Base-by-base conservation (phyloP, 37 sponge, comb jelly and placozoan genomes). In the Tethya wilhelma region DNA sequence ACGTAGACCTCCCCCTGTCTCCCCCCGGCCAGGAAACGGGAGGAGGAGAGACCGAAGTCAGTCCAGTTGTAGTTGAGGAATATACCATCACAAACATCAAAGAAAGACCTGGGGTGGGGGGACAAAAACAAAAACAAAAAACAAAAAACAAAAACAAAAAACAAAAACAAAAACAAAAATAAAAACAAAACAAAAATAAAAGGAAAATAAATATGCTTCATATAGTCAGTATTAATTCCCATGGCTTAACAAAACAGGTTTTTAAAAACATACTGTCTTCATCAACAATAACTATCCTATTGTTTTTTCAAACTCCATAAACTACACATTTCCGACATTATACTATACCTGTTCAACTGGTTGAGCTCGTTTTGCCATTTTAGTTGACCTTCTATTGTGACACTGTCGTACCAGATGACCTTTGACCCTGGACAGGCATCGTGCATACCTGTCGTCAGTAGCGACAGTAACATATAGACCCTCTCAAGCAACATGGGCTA, bases 361-460 rank as follows among this genome's bases (percentile, higher is more conserved):
- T 93, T 98, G 22, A 98, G 80, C 23, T 36, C 40, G 68, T 96
- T 96, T 79, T 98, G 99, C 99, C 99, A 98, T 37, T 81, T 79
- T n/a, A 98, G 90, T 41, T 93, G 45, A 30, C 99, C 99, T n/a
- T 74, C 59, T 25, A 25, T 29, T 7, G 90, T 96, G 22, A 98
- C 94, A 63, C 94, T 93, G 84, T 98, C 99, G 71, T 98, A 98
- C 99, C 99, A 98, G 28, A 98, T 86, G 43, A 98, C 90, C 78
- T 81, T 84, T 53, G 91, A 91, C 38, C 92, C 74, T 44, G 93
- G 90, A 11, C 73, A 82, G 19, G 63, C 43, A 28, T 40, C 25
- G 57, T 93, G 91, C 82, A 98, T 84, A 2, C 90, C 86, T 20
- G 83, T 74, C 1, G 85, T 86, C 23, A 98, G 79, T 19, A 76